Conservation (phyloP, 1,140 invertebrate genomes). For the Bombus balteatus region DNA sequence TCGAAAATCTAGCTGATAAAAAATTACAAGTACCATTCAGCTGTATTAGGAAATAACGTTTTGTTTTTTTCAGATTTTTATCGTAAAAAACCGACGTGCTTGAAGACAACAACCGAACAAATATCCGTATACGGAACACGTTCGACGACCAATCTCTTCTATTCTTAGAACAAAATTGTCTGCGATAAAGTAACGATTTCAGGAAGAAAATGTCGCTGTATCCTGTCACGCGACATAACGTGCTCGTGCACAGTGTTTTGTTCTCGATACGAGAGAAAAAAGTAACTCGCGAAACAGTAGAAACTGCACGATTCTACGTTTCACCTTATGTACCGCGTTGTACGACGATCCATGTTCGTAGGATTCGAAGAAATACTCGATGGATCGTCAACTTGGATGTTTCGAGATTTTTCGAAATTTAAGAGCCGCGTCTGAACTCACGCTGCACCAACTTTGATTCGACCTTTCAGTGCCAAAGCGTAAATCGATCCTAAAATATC, state of each 20-base stretch:
- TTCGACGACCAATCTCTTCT: not conserved
- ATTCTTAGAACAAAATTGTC: not conserved
- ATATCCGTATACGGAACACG: not conserved
- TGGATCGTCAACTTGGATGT: too few species aligned
- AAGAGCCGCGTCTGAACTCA: too few species aligned
- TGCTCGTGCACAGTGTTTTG: not conserved
- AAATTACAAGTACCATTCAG: too few species aligned
- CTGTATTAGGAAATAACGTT: too few species aligned
- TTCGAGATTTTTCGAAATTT: too few species aligned
- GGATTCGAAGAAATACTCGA: too few species aligned
- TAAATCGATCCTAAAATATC: too few species aligned
- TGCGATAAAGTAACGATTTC: not conserved
- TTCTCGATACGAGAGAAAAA: not conserved
- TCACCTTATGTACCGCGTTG: too few species aligned
- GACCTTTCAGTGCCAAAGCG: not conserved
- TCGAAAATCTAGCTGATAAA: too few species aligned
- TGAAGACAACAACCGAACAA: not conserved
- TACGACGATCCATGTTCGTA: too few species aligned
- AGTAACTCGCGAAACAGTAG: not conserved
- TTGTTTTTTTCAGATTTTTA: too few species aligned
- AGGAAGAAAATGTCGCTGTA: constrained; percentile 29
- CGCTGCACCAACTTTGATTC: too few species aligned
- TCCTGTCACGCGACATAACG: constrained; percentile 61
- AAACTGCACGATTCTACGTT: not conserved
- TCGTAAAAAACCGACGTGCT: not conserved